Percentiles rank a stretch among this genome's conserved stretches.
phyloP scores from a whole-genome alignment of 2,113 vertebrate genomes.

The Amphiprion ocellaris region DNA sequence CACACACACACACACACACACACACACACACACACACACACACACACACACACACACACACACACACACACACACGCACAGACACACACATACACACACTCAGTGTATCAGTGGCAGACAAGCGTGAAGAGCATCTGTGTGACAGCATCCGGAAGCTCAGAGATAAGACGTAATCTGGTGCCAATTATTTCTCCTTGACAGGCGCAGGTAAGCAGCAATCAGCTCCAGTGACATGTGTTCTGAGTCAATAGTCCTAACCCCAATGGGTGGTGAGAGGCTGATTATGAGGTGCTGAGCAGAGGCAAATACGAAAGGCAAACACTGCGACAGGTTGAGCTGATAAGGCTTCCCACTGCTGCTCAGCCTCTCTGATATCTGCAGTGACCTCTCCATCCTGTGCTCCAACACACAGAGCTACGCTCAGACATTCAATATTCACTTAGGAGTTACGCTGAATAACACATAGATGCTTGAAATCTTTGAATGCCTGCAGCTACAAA shows the following conservation, averaged over 20 bases:
- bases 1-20: slow-evolving; percentile 23
- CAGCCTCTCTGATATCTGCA: slow-evolving; percentile 44
- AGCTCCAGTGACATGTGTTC: slow-evolving; percentile 75
- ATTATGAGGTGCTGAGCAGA: slow-evolving; percentile 66
- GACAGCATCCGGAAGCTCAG: slow-evolving; percentile 75
- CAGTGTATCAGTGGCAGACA: slow-evolving; percentile 59
- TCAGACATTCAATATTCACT: slow-evolving; percentile 23
- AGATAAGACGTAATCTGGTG: slow-evolving; percentile 83
- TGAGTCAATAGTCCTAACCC: slow-evolving; percentile 71
- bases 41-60: neutral
- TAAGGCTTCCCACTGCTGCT: slow-evolving; percentile 52
- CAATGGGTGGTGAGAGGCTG: slow-evolving; percentile 60
- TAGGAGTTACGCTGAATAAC: neutral
- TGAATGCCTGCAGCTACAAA: neutral
- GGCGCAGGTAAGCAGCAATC: slow-evolving; percentile 78
- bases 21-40: neutral
- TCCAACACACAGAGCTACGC: slow-evolving; percentile 17
- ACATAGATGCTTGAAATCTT: neutral
- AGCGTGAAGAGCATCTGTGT: slow-evolving; percentile 73
- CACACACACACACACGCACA: neutral
- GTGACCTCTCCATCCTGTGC: slow-evolving; percentile 62
- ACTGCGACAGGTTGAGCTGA: slow-evolving; percentile 54
- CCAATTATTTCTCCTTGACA: slow-evolving; percentile 82
- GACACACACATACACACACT: neutral
- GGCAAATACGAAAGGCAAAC: slow-evolving; percentile 61